Conservation (phyloP, 53 echinoderm and acorn worm genomes). For the Apostichopus leukothele region DNA sequence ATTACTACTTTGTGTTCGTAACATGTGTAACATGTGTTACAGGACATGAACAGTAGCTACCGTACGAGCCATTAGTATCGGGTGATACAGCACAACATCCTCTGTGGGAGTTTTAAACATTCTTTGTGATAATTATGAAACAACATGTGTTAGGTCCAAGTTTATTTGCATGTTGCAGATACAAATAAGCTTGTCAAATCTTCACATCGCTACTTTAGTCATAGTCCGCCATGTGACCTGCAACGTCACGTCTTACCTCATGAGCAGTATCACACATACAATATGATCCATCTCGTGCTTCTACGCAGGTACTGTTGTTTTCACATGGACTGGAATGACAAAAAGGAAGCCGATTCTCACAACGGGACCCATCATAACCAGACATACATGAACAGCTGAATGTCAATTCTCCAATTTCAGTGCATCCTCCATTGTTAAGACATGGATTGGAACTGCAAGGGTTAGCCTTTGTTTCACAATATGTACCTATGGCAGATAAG, state of each 20-base stretch:
- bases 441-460: background rate
- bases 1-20: too few relatives aligned
- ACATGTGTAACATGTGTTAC: too few relatives aligned
- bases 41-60: too few relatives aligned
- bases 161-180: too few relatives aligned
- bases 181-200: too few relatives aligned
- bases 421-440: background rate
- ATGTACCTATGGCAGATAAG: background rate
- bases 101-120: too few relatives aligned
- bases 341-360: background rate
- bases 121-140: too few relatives aligned
- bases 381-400: background rate
- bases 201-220: too few relatives aligned
- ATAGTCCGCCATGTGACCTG: too few relatives aligned
- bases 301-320: background rate
- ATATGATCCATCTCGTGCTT: background rate
- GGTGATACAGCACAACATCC: too few relatives aligned
- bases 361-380: background rate
- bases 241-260: background rate
- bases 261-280: background rate
- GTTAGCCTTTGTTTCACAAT: background rate
- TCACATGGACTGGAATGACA: background rate
- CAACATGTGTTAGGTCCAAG: too few relatives aligned
- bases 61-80: too few relatives aligned
- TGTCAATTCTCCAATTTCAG: background rate